These are phyloP conservation scores for Drosophila longiperda DNA, from an alignment of 2,888 invertebrate genomes.

Conservation along the genomic window DNA sequence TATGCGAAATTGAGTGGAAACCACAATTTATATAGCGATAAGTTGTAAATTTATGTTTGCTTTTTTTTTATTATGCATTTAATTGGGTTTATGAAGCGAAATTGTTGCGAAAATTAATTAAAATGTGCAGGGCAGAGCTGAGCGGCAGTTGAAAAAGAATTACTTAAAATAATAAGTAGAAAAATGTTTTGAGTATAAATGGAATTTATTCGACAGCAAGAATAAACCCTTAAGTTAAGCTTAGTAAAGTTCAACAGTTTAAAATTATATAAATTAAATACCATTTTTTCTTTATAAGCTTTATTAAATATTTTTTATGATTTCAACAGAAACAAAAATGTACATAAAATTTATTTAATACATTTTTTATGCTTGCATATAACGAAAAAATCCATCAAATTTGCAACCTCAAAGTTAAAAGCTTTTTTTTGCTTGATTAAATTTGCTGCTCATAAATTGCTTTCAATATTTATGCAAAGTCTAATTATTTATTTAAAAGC, in stretches of 20 bases:
- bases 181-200: background rate
- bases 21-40: constrained; percentile 37
- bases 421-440: background rate
- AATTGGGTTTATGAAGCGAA: constrained; percentile 13
- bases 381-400: background rate
- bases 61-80: background rate
- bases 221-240: background rate
- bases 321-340: background rate
- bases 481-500: background rate
- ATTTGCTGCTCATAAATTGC: background rate
- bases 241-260: background rate
- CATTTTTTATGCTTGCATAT: background rate
- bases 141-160: background rate
- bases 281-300: background rate
- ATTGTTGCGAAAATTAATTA: constrained; percentile 8
- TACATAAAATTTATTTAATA: background rate
- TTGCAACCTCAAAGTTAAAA: background rate
- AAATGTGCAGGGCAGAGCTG: background rate
- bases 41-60: constrained; percentile 14
- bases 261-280: background rate
- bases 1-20: constrained; percentile 30
- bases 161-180: background rate
- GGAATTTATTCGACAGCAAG: background rate
- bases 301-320: background rate
- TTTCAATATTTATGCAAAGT: background rate